Conservation (phyloP, 1,140 invertebrate species). For the Bombus waltoni region DNA sequence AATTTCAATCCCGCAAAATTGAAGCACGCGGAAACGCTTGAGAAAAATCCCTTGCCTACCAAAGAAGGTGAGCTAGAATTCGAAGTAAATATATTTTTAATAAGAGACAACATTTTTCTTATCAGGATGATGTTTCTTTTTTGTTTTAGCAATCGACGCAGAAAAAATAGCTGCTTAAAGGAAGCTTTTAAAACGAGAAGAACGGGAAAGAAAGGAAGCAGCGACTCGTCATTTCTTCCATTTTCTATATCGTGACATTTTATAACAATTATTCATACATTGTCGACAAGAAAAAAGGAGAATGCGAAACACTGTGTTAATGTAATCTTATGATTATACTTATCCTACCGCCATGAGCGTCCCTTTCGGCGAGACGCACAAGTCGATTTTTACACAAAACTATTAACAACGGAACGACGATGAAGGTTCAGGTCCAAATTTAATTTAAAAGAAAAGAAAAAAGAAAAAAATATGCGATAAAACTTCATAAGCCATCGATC, state of each 20-base stretch:
- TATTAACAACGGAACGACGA: slow-evolving; percentile 42
- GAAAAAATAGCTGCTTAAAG: slow-evolving; percentile 72
- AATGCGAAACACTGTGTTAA: slow-evolving; percentile 67
- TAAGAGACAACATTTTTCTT: neutral
- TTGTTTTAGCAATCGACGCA: slow-evolving; percentile 77
- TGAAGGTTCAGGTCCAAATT: slow-evolving; percentile 62
- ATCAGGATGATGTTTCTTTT: neutral
- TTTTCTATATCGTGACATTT: slow-evolving; percentile 79
- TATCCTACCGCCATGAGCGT: slow-evolving; percentile 62
- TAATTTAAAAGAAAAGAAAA: slow-evolving; percentile 38
- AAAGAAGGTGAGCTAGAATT: slow-evolving; percentile 80
- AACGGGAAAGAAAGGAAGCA: slow-evolving; percentile 55
- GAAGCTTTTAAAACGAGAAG: slow-evolving; percentile 40
- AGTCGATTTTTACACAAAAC: slow-evolving; percentile 51
- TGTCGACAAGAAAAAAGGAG: slow-evolving; percentile 67
- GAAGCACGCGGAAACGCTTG: slow-evolving; percentile 94
- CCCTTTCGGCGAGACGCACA: slow-evolving; percentile 60
- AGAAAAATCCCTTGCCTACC: slow-evolving; percentile 95
- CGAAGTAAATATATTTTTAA: neutral
- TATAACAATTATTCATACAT: slow-evolving; percentile 77
- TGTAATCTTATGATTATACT: slow-evolving; percentile 69
- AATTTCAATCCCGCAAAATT: slow-evolving; percentile 92
- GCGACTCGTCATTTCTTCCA: slow-evolving; percentile 74
- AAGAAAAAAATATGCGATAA: no score
- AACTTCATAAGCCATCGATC: neutral